Base-by-base conservation (phyloP, 2,113 vertebrate species). In the Eudyptes chrysolophus region DNA sequence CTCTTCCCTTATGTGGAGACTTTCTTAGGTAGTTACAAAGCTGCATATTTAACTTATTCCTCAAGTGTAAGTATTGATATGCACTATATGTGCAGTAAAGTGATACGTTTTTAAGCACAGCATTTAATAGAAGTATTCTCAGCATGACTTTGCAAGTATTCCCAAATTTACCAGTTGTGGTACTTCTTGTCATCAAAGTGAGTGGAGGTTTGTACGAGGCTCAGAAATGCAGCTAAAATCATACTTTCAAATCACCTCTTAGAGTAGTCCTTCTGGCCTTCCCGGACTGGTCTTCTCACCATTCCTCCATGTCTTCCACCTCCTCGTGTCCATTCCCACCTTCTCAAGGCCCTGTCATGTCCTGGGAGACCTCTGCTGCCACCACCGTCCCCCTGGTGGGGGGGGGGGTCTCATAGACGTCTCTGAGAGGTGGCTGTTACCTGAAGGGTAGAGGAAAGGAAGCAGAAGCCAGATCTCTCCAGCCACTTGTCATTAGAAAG, bases 261-360 rank as follows among this genome's bases (percentile, higher is more conserved):
- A 6, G 22, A 4, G 1, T 25, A 4, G 26, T 72, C 58, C 61
- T n/a, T 36, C 20, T 49, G 77, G 30, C 38, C 46, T 24, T 65
- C 34, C 19, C 36, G 32, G 22, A 1, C 27, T 46, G 51, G 2
- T 51, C 10, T 29, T 65, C 68, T 49, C 0, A 0, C 62, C 0
- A 0, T 26, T 75, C 38, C 11, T 92, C 62, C 9, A 0, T 7
- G 30, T 29, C 18, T 69, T 46, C 24, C 11, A 22, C 5, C 15
- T 75, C 30, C 42, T 38, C 0, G 0, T 30, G 13, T 72, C 42
- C 24, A 7, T 13, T 62, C 6, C 49, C 14, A 14, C 3, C 19
- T 83, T 61, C 32, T 24, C 3, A 2, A 44, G 29, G 9, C 30
- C 11, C 25, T 60, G 10, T 25, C 14, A 10, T 40, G 10, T 38